These are phyloP conservation scores for Andrena camellia DNA, from an alignment of 2,888 invertebrate genomes.

Conservation along the genomic window DNA sequence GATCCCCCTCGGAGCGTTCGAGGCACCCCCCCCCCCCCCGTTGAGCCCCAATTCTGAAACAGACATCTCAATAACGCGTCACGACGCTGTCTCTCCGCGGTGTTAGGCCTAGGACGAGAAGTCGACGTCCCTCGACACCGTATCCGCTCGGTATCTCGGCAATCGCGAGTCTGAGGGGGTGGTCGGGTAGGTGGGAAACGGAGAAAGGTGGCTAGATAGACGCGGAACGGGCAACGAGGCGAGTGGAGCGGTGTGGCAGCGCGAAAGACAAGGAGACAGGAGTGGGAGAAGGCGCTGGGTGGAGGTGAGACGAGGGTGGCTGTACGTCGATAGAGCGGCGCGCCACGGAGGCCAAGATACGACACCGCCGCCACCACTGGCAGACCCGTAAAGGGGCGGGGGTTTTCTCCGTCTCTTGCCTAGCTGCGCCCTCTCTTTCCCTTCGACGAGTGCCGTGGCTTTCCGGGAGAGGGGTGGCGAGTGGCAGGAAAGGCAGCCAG, in stretches of 20 bases:
- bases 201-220: conserved; percentile 64
- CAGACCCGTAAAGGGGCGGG: conserved; percentile 83
- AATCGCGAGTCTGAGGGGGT: conserved; percentile 76
- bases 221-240: conserved; percentile 40
- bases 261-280: conserved; percentile 39
- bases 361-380: conserved; percentile 84
- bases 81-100: conserved; percentile 38
- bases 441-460: conserved; percentile 35
- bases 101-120: conserved; percentile 33
- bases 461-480: conserved; percentile 63
- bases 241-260: conserved; percentile 43
- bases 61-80: conserved; percentile 80
- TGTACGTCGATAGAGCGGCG: conserved; percentile 85
- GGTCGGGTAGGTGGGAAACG: not conserved
- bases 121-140: conserved; percentile 62
- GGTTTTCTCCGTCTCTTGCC: conserved; percentile 56
- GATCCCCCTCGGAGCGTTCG: not conserved
- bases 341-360: conserved; percentile 85
- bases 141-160: conserved; percentile 76
- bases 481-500: conserved; percentile 64
- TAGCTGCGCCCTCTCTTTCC: conserved; percentile 23
- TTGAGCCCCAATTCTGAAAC: conserved; percentile 74
- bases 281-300: conserved; percentile 55
- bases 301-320: conserved; percentile 74
- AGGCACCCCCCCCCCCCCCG: not conserved